These are phyloP conservation scores for Xiphorhynchus erythropygius DNA, from an alignment of 2,797 vertebrate species.

Conservation along the genomic window DNA sequence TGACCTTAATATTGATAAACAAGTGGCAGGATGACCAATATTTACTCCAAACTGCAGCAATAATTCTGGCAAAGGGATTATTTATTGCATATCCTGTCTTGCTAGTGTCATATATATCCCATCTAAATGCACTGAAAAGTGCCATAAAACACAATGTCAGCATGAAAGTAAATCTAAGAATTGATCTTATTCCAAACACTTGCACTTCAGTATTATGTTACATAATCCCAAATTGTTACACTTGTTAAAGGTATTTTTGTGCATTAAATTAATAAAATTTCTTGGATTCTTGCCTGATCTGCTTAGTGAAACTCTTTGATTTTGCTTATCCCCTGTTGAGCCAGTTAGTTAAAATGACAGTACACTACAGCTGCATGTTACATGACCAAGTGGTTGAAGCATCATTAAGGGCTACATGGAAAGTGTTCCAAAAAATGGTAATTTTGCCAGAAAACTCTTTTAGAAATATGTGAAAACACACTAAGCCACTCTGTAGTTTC, in stretches of 20 bases:
- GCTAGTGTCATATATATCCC: neutral
- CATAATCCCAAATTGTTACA: neutral
- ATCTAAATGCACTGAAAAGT: neutral
- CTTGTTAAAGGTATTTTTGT: neutral
- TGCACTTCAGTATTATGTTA: neutral
- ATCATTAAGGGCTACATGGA: neutral
- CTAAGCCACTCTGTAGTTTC: neutral
- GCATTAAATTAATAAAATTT: neutral
- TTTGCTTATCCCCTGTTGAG: neutral
- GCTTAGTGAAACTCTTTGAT: neutral
- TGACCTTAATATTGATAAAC: neutral
- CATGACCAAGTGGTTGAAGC: neutral
- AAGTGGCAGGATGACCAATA: neutral
- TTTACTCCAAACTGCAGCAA: neutral
- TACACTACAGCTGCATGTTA: neutral
- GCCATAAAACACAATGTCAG: neutral
- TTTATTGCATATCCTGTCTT: neutral
- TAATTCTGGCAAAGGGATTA: neutral
- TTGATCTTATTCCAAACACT: neutral
- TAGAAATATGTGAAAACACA: neutral
- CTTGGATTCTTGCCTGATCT: neutral
- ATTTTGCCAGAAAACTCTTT: neutral
- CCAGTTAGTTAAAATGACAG: neutral
- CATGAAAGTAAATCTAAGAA: neutral
- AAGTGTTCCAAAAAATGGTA: neutral